phyloP scores from a whole-genome alignment of 2,888 invertebrate species.

The Melangyna quadrimaculata region DNA sequence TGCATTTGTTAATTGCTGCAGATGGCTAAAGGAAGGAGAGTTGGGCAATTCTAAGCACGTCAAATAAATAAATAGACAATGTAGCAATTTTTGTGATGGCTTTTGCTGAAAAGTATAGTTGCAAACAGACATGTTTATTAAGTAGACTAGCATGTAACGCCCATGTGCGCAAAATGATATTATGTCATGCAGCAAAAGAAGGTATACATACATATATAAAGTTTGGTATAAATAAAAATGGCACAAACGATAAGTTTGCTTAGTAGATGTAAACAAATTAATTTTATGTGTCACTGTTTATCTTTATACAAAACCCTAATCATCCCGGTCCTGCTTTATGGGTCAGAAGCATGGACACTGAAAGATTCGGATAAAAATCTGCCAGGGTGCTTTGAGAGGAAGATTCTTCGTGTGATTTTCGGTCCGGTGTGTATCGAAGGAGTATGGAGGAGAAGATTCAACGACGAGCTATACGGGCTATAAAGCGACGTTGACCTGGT shows the following conservation, averaged over 20 bases:
- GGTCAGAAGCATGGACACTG: too few relatives aligned
- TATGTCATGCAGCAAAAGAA: neutral
- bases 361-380: too few relatives aligned
- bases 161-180: conserved; percentile 25
- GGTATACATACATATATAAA: neutral
- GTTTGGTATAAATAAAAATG: neutral
- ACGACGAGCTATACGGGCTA: too few relatives aligned
- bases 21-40: neutral
- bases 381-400: too few relatives aligned
- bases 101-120: neutral
- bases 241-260: neutral
- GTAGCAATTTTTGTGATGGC: conserved; percentile 27
- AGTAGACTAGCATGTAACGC: neutral
- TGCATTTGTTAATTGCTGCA: neutral
- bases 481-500: too few relatives aligned
- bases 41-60: neutral
- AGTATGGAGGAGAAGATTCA: too few relatives aligned
- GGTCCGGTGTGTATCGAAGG: too few relatives aligned
- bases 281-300: too few relatives aligned
- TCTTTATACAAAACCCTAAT: too few relatives aligned
- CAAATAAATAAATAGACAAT: conserved; percentile 13
- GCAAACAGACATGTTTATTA: neutral
- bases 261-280: too few relatives aligned
- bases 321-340: too few relatives aligned
- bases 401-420: too few relatives aligned